phyloP scores from a whole-genome alignment of 2,113 vertebrate species.

The Elaphurus davidianus region DNA sequence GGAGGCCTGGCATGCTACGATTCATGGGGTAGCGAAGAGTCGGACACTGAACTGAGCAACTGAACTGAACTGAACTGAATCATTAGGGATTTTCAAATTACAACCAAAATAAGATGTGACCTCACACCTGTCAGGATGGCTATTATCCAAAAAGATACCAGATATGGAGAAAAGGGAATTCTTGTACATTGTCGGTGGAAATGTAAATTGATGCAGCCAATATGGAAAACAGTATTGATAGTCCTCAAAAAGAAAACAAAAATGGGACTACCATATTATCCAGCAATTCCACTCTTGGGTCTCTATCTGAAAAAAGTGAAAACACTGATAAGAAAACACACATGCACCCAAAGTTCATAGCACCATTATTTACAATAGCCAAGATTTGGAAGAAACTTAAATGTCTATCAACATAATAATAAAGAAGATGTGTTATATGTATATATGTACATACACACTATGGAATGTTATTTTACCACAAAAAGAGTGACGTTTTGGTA shows the following conservation, averaged over 20 bases:
- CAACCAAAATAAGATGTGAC: background rate
- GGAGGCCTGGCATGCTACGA: too few relatives aligned
- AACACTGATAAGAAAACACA: background rate
- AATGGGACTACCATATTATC: background rate
- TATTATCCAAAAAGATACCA: background rate
- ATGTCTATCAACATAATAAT: background rate
- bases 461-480: background rate
- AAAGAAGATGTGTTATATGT: background rate
- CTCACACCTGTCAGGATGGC: background rate
- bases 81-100: background rate
- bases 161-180: background rate
- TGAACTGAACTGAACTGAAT: background rate
- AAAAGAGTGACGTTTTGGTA: background rate
- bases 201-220: too few relatives aligned
- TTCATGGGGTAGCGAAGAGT: too few relatives aligned
- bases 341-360: background rate
- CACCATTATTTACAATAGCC: background rate
- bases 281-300: background rate
- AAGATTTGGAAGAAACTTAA: background rate
- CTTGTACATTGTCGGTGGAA: accelerated
- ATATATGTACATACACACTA: background rate
- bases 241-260: background rate
- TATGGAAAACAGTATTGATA: background rate
- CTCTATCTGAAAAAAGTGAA: background rate
- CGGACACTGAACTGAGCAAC: too few relatives aligned